A percentile compares a stretch with the other conserved stretches of the same genome.
Conservation (phyloP, 1,140 invertebrate species). For the Procambarus virginalis region DNA sequence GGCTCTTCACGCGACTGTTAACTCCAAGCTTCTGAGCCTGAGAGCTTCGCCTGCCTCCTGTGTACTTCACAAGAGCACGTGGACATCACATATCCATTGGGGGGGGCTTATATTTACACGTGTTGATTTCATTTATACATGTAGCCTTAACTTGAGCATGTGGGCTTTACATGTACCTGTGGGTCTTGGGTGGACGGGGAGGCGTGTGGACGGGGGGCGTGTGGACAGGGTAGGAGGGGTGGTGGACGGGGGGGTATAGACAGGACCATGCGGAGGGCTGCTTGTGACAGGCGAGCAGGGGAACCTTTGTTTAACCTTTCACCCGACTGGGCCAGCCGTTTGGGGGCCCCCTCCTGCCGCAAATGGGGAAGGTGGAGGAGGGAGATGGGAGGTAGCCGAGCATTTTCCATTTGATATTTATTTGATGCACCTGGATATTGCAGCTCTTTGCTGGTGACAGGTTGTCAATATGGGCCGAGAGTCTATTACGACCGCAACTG, state of each 20-base stretch:
- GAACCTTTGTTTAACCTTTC: slow-evolving; percentile 34
- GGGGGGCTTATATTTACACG: no score
- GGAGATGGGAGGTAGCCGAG: neutral
- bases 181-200: neutral
- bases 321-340: neutral
- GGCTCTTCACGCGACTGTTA: no score
- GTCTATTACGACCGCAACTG: neutral
- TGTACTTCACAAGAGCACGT: no score
- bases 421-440: slow-evolving; percentile 21
- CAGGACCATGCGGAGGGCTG: neutral
- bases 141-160: neutral
- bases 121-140: no score
- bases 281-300: slow-evolving; percentile 2
- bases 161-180: neutral
- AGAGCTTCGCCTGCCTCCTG: no score
- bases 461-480: slow-evolving; percentile 17
- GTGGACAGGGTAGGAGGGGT: neutral
- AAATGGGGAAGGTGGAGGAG: no score
- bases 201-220: neutral
- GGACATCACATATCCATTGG: no score
- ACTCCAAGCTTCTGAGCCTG: no score
- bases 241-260: neutral
- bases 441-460: neutral
- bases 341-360: neutral
- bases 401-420: slow-evolving; percentile 34